Conservation (phyloP, 2,797 vertebrate genomes). For the Anas capensis region DNA sequence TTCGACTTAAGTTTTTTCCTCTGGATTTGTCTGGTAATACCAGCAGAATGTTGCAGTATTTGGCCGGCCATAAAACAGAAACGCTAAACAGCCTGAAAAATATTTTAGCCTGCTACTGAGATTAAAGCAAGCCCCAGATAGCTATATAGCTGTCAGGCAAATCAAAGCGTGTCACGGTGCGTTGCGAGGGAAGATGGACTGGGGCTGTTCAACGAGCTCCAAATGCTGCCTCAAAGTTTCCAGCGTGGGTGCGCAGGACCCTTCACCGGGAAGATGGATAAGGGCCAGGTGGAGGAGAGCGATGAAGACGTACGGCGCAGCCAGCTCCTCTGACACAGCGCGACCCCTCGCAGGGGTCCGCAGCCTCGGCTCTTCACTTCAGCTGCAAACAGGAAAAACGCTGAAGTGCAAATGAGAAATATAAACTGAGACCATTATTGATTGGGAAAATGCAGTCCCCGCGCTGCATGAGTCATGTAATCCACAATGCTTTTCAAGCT, state of each 20-base stretch:
- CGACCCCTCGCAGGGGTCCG: not conserved
- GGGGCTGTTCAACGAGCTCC: not conserved
- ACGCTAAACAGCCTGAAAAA: conserved; percentile 32
- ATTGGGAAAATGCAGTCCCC: conserved; percentile 16
- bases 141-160: conserved; percentile 32
- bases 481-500: not conserved
- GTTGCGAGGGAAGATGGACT: not conserved
- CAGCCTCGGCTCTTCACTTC: not conserved
- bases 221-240: not conserved
- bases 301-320: not conserved
- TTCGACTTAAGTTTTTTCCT: not conserved
- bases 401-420: conserved; percentile 26
- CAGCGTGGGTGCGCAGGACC: conserved; percentile 5
- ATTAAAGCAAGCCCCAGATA: conserved; percentile 45
- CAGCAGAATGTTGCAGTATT: not conserved
- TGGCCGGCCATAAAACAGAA: conserved; percentile 39
- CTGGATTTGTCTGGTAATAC: not conserved
- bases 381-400: not conserved
- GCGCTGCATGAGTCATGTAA: not conserved
- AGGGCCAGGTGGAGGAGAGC: not conserved
- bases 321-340: not conserved
- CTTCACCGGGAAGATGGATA: not conserved
- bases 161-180: not conserved
- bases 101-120: conserved; percentile 46
- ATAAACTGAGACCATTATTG: not conserved